These are phyloP conservation scores for Tortricodes alternella DNA, from an alignment of 2,888 invertebrate genomes.

Conservation along the genomic window DNA sequence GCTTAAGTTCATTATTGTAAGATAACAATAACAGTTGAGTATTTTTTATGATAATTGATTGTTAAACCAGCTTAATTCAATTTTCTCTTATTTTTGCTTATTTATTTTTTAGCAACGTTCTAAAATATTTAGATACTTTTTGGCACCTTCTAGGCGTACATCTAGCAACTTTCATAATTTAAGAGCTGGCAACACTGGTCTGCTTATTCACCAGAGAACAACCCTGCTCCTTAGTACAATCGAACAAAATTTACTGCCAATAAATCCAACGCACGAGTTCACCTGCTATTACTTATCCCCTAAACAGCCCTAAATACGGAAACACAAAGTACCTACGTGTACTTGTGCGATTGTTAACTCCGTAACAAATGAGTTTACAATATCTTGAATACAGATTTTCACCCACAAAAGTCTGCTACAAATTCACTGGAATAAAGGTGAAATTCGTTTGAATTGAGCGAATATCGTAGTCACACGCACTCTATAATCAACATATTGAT, in stretches of 20 bases:
- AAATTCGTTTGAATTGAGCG: neutral
- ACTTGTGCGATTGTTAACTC: constrained; percentile 29
- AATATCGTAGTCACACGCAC: constrained; percentile 8
- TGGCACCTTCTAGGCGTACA: too few species aligned
- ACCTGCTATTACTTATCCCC: constrained; percentile 21
- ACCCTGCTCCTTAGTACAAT: neutral
- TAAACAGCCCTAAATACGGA: constrained; percentile 6
- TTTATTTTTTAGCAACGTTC: too few species aligned
- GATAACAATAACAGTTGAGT: too few species aligned
- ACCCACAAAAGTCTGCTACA: neutral
- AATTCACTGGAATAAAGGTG: neutral
- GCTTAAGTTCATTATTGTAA: too few species aligned
- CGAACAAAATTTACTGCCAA: constrained; percentile 1
- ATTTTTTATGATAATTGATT: too few species aligned
- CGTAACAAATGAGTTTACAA: constrained; percentile 25
- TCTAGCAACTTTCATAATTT: too few species aligned
- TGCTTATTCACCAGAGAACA: neutral
- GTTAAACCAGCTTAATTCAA: too few species aligned
- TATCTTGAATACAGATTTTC: neutral
- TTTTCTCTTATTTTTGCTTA: too few species aligned
- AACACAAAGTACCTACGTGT: constrained; percentile 13
- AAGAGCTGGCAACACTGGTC: neutral
- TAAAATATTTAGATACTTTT: too few species aligned
- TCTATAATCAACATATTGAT: constrained; percentile 31
- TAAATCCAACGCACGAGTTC: constrained; percentile 6